Evolutionary conservation across 2,888 invertebrate species (phyloP).

Genomic region (Xylophagus ater): DNA sequence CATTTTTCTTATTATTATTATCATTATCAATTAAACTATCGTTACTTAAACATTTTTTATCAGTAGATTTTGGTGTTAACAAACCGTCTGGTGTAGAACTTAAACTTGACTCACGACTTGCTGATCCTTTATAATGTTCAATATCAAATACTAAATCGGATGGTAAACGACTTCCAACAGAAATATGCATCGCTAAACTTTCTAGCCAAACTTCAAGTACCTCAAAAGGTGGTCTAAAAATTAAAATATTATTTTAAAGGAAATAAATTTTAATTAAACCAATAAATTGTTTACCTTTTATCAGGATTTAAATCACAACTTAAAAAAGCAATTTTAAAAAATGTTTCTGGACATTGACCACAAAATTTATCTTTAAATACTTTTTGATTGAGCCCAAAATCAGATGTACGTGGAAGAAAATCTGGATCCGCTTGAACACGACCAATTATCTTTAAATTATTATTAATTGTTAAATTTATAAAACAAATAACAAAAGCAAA

Average conservation of each 20-base stretch:
- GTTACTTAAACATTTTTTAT: slow-evolving; percentile 28
- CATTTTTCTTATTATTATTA: slow-evolving; percentile 6
- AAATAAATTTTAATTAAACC: slow-evolving; percentile 1
- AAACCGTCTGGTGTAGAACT: slow-evolving; percentile 36
- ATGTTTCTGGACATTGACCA: slow-evolving; percentile 66
- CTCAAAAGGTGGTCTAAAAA: slow-evolving; percentile 72
- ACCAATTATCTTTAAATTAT: slow-evolving; percentile 66
- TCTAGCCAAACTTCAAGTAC: slow-evolving; percentile 82
- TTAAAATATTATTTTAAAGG: slow-evolving; percentile 6
- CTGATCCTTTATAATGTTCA: slow-evolving; percentile 52
- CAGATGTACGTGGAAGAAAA: slow-evolving; percentile 76
- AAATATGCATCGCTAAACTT: slow-evolving; percentile 60
- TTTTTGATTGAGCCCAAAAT: slow-evolving; percentile 83
- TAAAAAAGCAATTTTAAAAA: slow-evolving; percentile 78
- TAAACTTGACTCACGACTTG: slow-evolving; percentile 31
- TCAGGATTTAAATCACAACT: slow-evolving; percentile 88
- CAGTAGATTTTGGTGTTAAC: slow-evolving; percentile 29
- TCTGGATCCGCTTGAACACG: slow-evolving; percentile 93
- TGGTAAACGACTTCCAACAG: slow-evolving; percentile 51
- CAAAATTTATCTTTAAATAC: slow-evolving; percentile 82
- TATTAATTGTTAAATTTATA: not conserved
- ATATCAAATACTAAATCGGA: slow-evolving; percentile 63
- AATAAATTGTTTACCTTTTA: slow-evolving; percentile 47
- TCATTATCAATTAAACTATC: slow-evolving; percentile 29
- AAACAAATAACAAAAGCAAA: not conserved